Conservation (phyloP, 2,113 vertebrate genomes). For the Scytalopus superciliaris region DNA sequence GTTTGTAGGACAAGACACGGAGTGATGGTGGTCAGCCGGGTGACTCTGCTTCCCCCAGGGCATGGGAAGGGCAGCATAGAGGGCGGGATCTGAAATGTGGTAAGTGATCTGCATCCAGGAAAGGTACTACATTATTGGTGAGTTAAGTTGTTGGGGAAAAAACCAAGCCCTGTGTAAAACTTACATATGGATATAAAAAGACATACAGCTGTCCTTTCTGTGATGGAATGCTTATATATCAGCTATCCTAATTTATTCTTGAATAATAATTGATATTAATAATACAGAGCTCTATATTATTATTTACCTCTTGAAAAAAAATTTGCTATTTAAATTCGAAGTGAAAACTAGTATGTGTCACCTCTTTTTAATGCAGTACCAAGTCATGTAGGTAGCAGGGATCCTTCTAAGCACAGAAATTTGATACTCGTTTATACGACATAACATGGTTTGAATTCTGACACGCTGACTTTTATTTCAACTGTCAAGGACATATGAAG, state of each 20-base stretch:
- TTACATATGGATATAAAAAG: rapidly evolving
- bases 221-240: background rate
- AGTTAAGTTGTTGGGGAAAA: background rate
- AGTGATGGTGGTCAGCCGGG: background rate
- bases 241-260: background rate
- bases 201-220: background rate
- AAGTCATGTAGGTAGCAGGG: background rate
- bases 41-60: background rate
- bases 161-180: background rate
- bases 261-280: background rate
- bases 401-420: background rate
- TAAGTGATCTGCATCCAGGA: background rate
- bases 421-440: background rate
- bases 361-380: background rate
- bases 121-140: background rate
- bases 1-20: background rate
- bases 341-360: background rate
- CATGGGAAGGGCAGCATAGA: background rate
- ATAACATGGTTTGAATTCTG: background rate
- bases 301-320: background rate
- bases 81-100: background rate
- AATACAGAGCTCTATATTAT: background rate
- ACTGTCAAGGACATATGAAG: conserved; percentile 23
- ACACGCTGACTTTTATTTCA: background rate
- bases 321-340: background rate